A percentile compares a stretch with the other conserved stretches of the same genome.
These are phyloP conservation scores for Chironomus tentans DNA, from an alignment of 2,888 invertebrate genomes.

Conservation along the genomic window DNA sequence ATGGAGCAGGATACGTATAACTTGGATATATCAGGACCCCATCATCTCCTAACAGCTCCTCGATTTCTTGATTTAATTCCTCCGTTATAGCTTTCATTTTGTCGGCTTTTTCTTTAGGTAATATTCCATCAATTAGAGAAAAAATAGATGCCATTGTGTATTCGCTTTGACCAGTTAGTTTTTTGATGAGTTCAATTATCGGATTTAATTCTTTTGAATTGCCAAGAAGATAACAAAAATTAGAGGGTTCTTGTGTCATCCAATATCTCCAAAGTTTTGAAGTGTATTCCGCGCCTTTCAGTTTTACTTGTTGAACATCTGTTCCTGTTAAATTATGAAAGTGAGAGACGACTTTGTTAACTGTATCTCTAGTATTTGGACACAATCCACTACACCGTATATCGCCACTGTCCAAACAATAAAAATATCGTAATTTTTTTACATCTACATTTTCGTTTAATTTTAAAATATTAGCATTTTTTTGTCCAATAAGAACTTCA, in stretches of 20 bases:
- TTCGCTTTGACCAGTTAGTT: conserved; percentile 52
- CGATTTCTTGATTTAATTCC: conserved; percentile 50
- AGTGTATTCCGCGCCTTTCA: conserved; percentile 43
- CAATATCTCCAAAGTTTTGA: conserved; percentile 64
- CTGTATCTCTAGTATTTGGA: conserved; percentile 53
- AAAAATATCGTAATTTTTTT: conserved; percentile 61
- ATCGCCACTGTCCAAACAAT: conserved; percentile 67
- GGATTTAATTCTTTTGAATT: conserved; percentile 50
- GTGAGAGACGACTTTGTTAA: conserved; percentile 47
- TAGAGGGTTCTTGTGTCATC: conserved; percentile 59
- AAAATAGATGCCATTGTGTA: conserved; percentile 59
- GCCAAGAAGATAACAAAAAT: conserved; percentile 54
- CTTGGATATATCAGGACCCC: conserved; percentile 79
- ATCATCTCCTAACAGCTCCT: conserved; percentile 62
- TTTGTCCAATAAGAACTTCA: conserved; percentile 40
- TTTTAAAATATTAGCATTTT: conserved; percentile 46
- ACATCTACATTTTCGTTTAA: conserved; percentile 54
- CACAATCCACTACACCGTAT: conserved; percentile 61
- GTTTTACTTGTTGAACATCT: conserved; percentile 34
- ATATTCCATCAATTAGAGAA: conserved; percentile 53
- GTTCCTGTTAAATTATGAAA: conserved; percentile 39
- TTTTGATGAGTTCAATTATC: conserved; percentile 49
- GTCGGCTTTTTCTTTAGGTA: conserved; percentile 54
- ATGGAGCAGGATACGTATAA: conserved; percentile 67
- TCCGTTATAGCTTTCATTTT: conserved; percentile 55